phyloP scores from a whole-genome alignment of 2,888 invertebrate genomes.

The Nineta flava region DNA sequence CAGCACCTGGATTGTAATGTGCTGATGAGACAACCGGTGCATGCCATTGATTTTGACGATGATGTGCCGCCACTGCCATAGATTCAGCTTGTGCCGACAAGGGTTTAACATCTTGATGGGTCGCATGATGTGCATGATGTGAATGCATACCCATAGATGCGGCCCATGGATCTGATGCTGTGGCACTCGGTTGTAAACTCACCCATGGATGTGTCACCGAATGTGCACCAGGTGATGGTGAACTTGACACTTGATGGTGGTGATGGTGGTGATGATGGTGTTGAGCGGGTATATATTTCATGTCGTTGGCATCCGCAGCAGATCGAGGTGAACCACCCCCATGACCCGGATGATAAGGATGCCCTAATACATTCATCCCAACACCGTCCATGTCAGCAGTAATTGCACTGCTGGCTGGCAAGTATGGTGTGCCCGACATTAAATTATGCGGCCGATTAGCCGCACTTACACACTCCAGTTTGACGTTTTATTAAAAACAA shows the following conservation, averaged over 20 bases:
- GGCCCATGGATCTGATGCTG: constrained; percentile 62
- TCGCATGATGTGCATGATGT: constrained; percentile 58
- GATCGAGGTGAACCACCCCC: constrained; percentile 74
- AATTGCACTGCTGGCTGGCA: constrained; percentile 58
- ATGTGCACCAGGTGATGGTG: constrained; percentile 47
- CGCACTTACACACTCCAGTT: constrained; percentile 8
- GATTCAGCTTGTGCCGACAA: constrained; percentile 42
- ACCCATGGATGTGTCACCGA: constrained; percentile 62
- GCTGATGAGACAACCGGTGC: constrained; percentile 69
- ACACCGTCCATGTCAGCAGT: constrained; percentile 54
- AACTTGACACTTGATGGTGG: constrained; percentile 48
- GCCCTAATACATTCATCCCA: constrained; percentile 54
- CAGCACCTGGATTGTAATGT: constrained; percentile 66
- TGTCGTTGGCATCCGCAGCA: constrained; percentile 76
- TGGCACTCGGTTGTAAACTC: constrained; percentile 53
- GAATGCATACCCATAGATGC: constrained; percentile 51
- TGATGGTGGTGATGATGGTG: constrained; percentile 72
- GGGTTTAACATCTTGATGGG: constrained; percentile 66
- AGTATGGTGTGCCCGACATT: constrained; percentile 94
- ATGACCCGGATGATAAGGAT: constrained; percentile 60
- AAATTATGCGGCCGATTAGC: constrained; percentile 38
- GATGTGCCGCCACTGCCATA: constrained; percentile 34
- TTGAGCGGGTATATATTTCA: constrained; percentile 84
- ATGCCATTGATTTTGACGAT: constrained; percentile 53
- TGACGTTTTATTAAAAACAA: neutral